Percentiles rank a stretch among this genome's conserved stretches.
Conservation (phyloP, 1,140 invertebrate genomes). For the Caenorhabditis brenneri region DNA sequence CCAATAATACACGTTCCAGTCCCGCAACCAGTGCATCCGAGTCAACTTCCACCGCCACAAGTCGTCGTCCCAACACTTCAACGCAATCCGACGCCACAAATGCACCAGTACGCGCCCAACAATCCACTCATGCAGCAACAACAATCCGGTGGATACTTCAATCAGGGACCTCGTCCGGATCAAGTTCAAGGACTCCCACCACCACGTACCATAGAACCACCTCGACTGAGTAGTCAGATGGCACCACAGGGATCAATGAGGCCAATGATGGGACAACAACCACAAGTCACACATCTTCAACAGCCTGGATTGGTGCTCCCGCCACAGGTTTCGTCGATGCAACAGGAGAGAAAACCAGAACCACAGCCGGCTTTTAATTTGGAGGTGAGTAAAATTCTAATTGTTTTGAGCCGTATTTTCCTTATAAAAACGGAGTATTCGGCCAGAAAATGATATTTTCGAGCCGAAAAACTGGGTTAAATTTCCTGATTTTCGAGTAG, state of each 20-base stretch:
- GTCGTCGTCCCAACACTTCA: conserved; percentile 47
- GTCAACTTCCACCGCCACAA: conserved; percentile 36
- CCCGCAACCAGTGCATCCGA: not conserved
- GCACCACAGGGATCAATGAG: too few species aligned
- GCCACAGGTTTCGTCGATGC: not conserved
- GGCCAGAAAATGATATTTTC: too few species aligned
- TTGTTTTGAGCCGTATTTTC: too few species aligned
- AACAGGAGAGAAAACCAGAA: not conserved
- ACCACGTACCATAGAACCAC: not conserved
- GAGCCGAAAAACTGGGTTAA: too few species aligned
- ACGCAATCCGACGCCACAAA: not conserved
- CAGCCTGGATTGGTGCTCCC: not conserved
- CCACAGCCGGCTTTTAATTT: not conserved
- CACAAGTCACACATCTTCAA: not conserved
- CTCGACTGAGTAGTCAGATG: not conserved
- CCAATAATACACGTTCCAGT: conserved; percentile 1
- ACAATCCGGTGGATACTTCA: not conserved
- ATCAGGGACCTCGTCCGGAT: not conserved
- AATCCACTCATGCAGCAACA: too few species aligned
- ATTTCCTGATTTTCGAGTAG: too few species aligned
- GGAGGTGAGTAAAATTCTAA: too few species aligned
- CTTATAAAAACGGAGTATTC: too few species aligned
- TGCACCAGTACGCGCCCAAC: not conserved
- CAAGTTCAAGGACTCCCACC: conserved; percentile 39
- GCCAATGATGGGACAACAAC: not conserved